Conservation (phyloP, 2,888 invertebrate genomes). For the Nymphalis c-album region DNA sequence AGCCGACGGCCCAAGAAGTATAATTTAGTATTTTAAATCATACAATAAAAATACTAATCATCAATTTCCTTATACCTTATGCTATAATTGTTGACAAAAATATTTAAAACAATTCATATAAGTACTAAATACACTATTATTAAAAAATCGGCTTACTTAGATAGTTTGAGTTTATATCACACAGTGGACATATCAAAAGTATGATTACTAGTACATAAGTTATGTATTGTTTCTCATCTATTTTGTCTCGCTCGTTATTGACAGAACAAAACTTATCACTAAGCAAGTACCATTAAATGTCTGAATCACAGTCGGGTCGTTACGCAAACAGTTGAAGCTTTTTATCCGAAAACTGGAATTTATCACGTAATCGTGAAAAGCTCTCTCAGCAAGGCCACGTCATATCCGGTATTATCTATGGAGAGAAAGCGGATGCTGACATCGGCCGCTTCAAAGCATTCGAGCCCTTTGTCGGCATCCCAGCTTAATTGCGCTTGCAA, state of each 20-base stretch:
- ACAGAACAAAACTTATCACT: slow-evolving; percentile 11
- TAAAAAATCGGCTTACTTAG: too few species aligned
- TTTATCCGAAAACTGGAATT: slow-evolving; percentile 67
- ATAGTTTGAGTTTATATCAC: too few species aligned
- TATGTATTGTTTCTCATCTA: too few species aligned
- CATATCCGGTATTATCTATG: slow-evolving; percentile 71
- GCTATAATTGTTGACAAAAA: too few species aligned
- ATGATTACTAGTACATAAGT: too few species aligned
- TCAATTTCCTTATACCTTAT: too few species aligned
- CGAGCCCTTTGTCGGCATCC: slow-evolving; percentile 67
- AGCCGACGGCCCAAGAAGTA: too few species aligned
- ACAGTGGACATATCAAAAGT: too few species aligned
- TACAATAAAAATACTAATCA: too few species aligned
- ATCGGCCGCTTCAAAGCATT: slow-evolving; percentile 67
- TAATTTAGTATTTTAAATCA: too few species aligned
- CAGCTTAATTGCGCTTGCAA: slow-evolving; percentile 67
- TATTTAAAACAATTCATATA: too few species aligned
- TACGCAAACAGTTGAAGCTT: slow-evolving; percentile 51
- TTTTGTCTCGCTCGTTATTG: slow-evolving; percentile 13
- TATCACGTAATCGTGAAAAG: slow-evolving; percentile 78
- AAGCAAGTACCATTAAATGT: slow-evolving; percentile 44
- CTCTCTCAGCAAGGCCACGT: slow-evolving; percentile 69
- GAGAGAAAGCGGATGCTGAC: slow-evolving; percentile 76
- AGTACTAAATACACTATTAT: too few species aligned
- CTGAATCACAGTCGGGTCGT: slow-evolving; percentile 54